Conservation (phyloP, 2,888 invertebrate species). For the Ferdinandea cuprea region DNA sequence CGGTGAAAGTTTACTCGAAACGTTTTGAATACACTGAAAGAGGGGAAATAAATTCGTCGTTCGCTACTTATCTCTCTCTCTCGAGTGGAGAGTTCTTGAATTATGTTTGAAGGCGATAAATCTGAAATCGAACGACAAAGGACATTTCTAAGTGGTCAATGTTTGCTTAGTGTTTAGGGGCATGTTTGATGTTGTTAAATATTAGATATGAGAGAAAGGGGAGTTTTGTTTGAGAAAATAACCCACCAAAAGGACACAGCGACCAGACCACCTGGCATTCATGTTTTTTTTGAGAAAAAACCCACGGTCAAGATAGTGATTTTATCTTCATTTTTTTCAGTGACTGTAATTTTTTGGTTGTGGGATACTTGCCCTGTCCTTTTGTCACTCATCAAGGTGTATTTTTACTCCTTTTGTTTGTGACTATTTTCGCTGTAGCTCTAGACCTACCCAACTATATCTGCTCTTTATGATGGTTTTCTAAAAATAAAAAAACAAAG, state of each 20-base stretch:
- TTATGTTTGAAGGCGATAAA: constrained; percentile 52
- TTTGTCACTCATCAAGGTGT: constrained; percentile 26
- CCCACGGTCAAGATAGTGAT: constrained; percentile 11
- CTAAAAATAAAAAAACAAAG: constrained; percentile 16
- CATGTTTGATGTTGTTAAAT: background rate
- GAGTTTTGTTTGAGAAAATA: background rate
- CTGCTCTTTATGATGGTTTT: constrained; percentile 19
- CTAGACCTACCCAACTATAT: constrained; percentile 18
- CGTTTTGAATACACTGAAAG: constrained; percentile 22
- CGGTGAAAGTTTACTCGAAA: constrained; percentile 19
- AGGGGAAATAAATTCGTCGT: constrained; percentile 7
- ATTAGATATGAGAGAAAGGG: background rate
- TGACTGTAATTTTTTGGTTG: constrained; percentile 17
- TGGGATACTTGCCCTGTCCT: background rate
- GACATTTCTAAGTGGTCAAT: constrained; percentile 39
- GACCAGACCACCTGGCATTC: background rate
- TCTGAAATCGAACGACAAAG: constrained; percentile 21
- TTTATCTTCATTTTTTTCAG: background rate
- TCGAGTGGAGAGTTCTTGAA: constrained; percentile 28
- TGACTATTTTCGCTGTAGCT: background rate
- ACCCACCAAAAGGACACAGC: background rate
- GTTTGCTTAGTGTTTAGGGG: constrained; percentile 7
- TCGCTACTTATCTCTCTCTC: constrained; percentile 18
- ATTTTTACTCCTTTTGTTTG: constrained; percentile 26
- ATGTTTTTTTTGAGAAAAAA: background rate